Base-by-base conservation (phyloP, 2,797 vertebrate species). In the Oceanodroma leucorhoa region DNA sequence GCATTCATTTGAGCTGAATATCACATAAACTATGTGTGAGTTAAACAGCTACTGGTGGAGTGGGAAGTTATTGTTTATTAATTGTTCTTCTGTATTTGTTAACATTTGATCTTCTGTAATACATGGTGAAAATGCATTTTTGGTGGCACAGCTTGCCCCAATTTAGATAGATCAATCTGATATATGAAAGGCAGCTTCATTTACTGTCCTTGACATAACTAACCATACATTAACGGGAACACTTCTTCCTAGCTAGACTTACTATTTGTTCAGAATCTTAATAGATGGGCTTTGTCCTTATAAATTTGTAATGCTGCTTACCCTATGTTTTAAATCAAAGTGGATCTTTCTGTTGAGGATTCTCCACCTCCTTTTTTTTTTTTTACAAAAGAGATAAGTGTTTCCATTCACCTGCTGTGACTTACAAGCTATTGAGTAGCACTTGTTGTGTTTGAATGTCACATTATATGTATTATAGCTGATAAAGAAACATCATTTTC, bases 201-300 rank as follows among this genome's bases (percentile, higher is more conserved):
- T 96, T 95, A 53, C 86, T 88, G 97, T 97, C 98, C 98, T 98
- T 98, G 98, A 97, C 97, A 97, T 95, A 95, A 96, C 86, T 95
- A 96, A 90, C 93, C 91, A 88, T 95, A 90, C 94, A 77, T 91
- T 97, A 96, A 95, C 29, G 17, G 73, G 58, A 71, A 80, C 54
- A 76, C 55, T 95, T 95, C 90, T 96, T 94, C 67, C 90, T 82
- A 91, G 51, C 34, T 89, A 89, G 86, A 87, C 89, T 94, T 94
- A 80, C 79, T 95, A 87, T 97, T 95, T 97, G 89, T 97, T 97
- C 87, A 87, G 88, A 94, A 95, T 96, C 96, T 96, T 97, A 97
- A 97, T 97, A 96, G 93, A 93, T 86, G 82, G 95, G 90, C 95
- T 96, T 96, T 95, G 93, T 94, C 75, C 65, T 77, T 89, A 77